phyloP scores from a whole-genome alignment of 2,113 vertebrate species.

The Xenotilapia flavipinnis region DNA sequence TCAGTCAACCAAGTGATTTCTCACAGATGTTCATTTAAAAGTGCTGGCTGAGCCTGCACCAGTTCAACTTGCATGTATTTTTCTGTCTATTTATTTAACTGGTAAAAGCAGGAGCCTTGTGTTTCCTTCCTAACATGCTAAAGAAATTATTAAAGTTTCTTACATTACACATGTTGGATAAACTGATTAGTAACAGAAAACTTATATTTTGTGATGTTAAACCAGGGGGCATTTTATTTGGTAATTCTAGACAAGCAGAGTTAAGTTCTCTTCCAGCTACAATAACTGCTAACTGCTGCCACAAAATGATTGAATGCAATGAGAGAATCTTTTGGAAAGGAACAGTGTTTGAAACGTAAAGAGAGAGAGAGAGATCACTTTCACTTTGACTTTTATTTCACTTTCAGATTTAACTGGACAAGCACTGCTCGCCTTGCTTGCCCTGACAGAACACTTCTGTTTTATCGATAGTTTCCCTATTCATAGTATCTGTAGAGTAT shows the following conservation, averaged over 20 bases:
- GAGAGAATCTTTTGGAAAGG: background rate
- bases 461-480: background rate
- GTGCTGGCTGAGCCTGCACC: background rate
- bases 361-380: background rate
- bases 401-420: background rate
- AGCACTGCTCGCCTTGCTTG: background rate
- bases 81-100: background rate
- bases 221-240: background rate
- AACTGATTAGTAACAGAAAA: background rate
- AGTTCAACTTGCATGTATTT: background rate
- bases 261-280: background rate
- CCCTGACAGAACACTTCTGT: background rate
- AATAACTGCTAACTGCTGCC: background rate
- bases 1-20: background rate
- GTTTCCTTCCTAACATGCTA: background rate
- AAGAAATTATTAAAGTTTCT: background rate
- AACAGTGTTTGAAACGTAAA: background rate
- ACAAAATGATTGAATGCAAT: background rate
- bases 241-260: background rate
- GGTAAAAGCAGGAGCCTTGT: background rate
- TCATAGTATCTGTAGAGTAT: background rate
- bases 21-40: background rate
- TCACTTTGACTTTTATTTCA: background rate
- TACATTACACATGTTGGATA: background rate
- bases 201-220: background rate